Conservation (phyloP, 1,140 invertebrate genomes). For the honey bee (Apis mellifera) region Amel_HAv3.1 CM009935.2:3185501-3186000, state of each 20-base stretch:
- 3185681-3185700: slow-evolving; percentile 63
- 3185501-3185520: neutral
- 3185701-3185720: slow-evolving; percentile 64
- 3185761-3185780: slow-evolving; percentile 69
- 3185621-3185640: slow-evolving; percentile 60
- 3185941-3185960: slow-evolving; percentile 41
- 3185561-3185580: neutral
- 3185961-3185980: slow-evolving; percentile 47
- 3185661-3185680: slow-evolving; percentile 59
- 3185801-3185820: slow-evolving; percentile 48
- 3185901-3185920: slow-evolving; percentile 12
- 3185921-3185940: slow-evolving; percentile 11
- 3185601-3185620: slow-evolving; percentile 59
- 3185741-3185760: slow-evolving; percentile 48
- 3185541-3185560: neutral
- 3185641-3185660: slow-evolving; percentile 37
- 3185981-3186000: slow-evolving; percentile 10
- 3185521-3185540: neutral
- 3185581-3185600: slow-evolving; percentile 52
- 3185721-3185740: slow-evolving; percentile 61
- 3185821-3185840: slow-evolving; percentile 9
- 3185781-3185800: slow-evolving; percentile 72
- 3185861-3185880: neutral
- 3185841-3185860: neutral
- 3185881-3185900: slow-evolving; percentile 4